Percentiles rank a stretch among this genome's conserved stretches.
Evolutionary conservation across 2,797 vertebrate genomes (phyloP).

Genomic region (Pseudomugil tenellus): DNA sequence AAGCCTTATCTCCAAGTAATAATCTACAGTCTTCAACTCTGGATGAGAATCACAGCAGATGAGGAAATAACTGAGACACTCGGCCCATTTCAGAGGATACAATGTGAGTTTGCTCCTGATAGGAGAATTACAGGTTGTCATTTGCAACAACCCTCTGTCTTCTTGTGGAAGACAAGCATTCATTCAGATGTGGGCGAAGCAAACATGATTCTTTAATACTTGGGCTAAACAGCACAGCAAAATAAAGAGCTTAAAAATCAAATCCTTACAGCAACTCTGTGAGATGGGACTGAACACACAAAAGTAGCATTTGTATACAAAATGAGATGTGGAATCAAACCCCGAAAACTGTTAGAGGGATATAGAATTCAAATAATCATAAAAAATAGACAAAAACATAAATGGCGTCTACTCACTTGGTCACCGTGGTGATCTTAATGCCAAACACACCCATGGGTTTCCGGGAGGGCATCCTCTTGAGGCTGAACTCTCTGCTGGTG

Average conservation of each 20-base stretch:
- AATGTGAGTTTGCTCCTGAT: not conserved
- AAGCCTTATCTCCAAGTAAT: not conserved
- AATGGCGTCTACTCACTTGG: conserved; percentile 87
- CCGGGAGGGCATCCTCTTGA: conserved; percentile 94
- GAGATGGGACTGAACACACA: not conserved
- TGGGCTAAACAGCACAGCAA: not conserved
- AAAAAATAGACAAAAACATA: not conserved
- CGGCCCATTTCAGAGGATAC: not conserved
- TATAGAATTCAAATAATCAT: not conserved
- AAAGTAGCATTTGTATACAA: not conserved
- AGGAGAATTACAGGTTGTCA: not conserved
- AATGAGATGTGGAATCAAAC: not conserved
- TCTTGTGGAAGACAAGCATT: conserved; percentile 1
- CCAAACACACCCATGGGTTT: conserved; percentile 97
- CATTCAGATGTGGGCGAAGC: not conserved
- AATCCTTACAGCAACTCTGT: not conserved
- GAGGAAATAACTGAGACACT: too few relatives aligned
- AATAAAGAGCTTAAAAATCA: not conserved
- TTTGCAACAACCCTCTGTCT: not conserved
- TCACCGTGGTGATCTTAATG: conserved; percentile 94
- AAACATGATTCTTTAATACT: not conserved
- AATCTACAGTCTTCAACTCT: not conserved
- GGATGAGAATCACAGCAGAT: too few relatives aligned
- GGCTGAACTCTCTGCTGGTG: conserved; percentile 95
- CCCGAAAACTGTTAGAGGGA: not conserved